Base-by-base conservation (phyloP, 2,888 invertebrate genomes). In the Hipparchia sbordonii region DNA sequence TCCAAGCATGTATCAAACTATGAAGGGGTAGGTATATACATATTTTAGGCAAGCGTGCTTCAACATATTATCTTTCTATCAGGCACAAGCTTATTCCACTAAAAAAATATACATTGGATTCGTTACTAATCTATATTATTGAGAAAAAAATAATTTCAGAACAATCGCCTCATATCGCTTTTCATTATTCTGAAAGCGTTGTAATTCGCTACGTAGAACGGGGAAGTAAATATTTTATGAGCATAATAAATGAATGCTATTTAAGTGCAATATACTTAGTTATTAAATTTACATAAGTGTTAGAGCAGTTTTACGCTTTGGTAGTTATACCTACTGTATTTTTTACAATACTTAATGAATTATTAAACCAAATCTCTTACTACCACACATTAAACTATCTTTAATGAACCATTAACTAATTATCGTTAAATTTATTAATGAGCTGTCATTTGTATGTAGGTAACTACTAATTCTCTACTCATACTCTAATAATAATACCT, bases 131-230 rank as follows among this genome's bases (percentile, higher is more conserved):
- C 65, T 68, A 75, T 72, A 68, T 73, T 70, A 67, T 71, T 63
- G 46, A 39, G 63, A 69, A 73, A 54, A 56, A 59, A 57, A 65
- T 69, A 71, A 63, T 72, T 69, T 62, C 63, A 72, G 66, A 66
- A 72, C 39, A 39, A 72, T 68, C 72, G 51, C 69, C 71, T 74
- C 70, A 69, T 71, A 71, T 56, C 51, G 72, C 67, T 73, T 77
- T 75, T 79, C 76, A 79, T 79, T 75, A 79, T 72, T 76, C 71
- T 79, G 71, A 78, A 77, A 79, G 77, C 79, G 76, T 78, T 77
- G 74, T 75, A 77, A 77, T 74, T 77, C 74, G 68, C 72, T 77
- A 71, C 69, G 66, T 74, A 74, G 68, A 67, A 68, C 71, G 72
- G 73, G 71, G 68, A 74, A 72, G 73, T 78, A 73, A 78, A 78